Evolutionary conservation across 2,888 invertebrate species (phyloP).

Genomic region (Unio pictorum): DNA sequence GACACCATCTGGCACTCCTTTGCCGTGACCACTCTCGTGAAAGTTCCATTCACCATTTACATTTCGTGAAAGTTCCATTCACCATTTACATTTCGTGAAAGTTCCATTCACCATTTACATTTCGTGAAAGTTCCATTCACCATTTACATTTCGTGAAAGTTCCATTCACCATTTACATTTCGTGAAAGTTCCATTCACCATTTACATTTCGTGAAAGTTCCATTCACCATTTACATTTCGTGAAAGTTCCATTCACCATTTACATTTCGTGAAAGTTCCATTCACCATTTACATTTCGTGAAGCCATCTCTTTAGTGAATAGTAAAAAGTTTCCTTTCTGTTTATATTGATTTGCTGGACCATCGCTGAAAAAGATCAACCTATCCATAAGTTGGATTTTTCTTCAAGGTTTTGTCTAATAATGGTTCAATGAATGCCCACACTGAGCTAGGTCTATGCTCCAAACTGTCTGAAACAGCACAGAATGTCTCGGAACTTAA

Average conservation of each 20-base stretch:
- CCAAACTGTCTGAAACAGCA: background rate
- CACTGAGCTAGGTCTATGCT: background rate
- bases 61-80: constrained; percentile 2
- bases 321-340: too few relatives aligned
- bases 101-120: too few relatives aligned
- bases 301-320: too few relatives aligned
- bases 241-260: background rate
- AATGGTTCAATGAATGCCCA: constrained; percentile 2
- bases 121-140: too few relatives aligned
- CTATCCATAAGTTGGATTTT: constrained; percentile 8
- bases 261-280: too few relatives aligned
- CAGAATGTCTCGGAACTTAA: constrained; percentile 1
- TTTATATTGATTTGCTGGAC: too few relatives aligned
- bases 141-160: constrained; percentile 13
- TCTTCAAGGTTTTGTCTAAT: background rate
- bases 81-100: constrained; percentile 12
- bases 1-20: too few relatives aligned
- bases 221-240: too few relatives aligned
- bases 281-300: constrained; percentile 14
- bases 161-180: too few relatives aligned
- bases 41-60: constrained; percentile 11
- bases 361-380: constrained; percentile 23
- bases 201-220: too few relatives aligned
- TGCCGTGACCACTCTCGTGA: too few relatives aligned
- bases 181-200: background rate